Evolutionary conservation across 1,140 invertebrate genomes (phyloP).

Genomic region (Coboldia fuscipes): DNA sequence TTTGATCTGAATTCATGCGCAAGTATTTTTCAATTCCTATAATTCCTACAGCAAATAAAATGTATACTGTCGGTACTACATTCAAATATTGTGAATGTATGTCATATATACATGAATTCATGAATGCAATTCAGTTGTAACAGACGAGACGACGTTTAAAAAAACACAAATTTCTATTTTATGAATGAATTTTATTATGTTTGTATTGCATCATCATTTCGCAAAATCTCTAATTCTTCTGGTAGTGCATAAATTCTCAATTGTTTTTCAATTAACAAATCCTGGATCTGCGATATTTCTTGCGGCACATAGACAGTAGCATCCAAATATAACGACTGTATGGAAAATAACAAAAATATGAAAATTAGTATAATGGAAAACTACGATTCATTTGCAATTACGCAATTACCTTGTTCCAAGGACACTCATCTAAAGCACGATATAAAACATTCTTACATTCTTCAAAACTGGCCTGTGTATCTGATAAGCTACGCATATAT

Average conservation of each 20-base stretch:
- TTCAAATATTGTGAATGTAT: no score
- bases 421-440: slow-evolving; percentile 34
- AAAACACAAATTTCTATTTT: no score
- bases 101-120: no score
- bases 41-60: no score
- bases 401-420: slow-evolving; percentile 36
- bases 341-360: slow-evolving; percentile 6
- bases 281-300: slow-evolving; percentile 35
- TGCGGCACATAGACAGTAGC: slow-evolving; percentile 26
- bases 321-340: slow-evolving; percentile 27
- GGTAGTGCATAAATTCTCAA: slow-evolving; percentile 41
- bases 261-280: slow-evolving; percentile 46
- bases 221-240: slow-evolving; percentile 42
- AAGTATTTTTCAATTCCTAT: no score
- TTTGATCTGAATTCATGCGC: no score
- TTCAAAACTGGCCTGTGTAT: slow-evolving; percentile 9
- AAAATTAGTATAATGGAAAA: neutral
- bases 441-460: slow-evolving; percentile 24
- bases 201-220: slow-evolving; percentile 10
- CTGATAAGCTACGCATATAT: slow-evolving; percentile 12
- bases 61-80: no score
- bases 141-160: no score
- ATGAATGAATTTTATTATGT: neutral
- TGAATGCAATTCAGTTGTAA: no score
- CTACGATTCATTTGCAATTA: neutral